Conservation (phyloP, 2,797 vertebrate genomes). For the Alosa sapidissima region DNA sequence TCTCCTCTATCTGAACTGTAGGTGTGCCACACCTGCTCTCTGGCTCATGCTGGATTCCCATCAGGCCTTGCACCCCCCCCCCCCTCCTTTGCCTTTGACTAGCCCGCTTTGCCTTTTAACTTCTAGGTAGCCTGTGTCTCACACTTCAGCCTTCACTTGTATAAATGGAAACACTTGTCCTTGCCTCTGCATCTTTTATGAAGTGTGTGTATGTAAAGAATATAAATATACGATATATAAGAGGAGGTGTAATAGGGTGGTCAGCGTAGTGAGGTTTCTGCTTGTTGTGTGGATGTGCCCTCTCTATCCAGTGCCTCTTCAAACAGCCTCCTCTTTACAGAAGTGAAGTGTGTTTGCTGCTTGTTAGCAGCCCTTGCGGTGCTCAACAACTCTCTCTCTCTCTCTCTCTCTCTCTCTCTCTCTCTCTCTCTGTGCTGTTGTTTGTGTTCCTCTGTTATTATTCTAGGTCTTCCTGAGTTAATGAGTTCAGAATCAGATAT, state of each 20-base stretch:
- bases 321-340: not conserved
- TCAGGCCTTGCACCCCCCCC: not conserved
- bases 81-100: not conserved
- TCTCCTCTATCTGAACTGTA: no score
- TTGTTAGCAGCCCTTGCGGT: not conserved
- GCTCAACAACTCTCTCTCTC: not conserved
- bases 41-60: not conserved
- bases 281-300: not conserved
- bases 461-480: not conserved
- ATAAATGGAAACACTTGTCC: not conserved
- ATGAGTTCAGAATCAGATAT: not conserved
- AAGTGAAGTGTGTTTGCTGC: not conserved
- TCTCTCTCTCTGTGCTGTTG: not conserved
- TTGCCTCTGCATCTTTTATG: not conserved
- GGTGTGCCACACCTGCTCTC: not conserved
- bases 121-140: not conserved
- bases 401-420: not conserved
- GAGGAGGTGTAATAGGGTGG: not conserved
- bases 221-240: not conserved
- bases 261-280: not conserved
- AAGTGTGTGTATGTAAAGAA: not conserved
- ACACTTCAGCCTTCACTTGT: not conserved
- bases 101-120: not conserved
- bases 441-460: not conserved
- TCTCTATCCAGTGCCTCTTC: not conserved